phyloP scores from a whole-genome alignment of 1,140 invertebrate species.

The Stenopsyche tienmushanensis region DNA sequence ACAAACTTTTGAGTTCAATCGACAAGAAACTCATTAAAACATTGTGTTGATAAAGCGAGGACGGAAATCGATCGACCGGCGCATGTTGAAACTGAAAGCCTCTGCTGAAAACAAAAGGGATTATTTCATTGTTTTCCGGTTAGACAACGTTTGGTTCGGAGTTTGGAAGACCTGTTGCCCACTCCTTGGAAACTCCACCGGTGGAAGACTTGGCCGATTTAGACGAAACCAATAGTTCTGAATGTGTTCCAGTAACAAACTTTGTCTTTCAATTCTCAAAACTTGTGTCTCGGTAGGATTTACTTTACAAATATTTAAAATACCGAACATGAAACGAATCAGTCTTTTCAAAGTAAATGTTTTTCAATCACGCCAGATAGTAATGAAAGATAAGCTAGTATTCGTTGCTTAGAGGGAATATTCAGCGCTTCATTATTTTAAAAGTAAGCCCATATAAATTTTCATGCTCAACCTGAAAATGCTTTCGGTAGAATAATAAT shows the following conservation, averaged over 20 bases:
- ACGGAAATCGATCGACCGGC: conserved; percentile 21
- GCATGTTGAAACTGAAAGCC: conserved; percentile 6
- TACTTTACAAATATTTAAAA: not conserved
- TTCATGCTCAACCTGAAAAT: not conserved
- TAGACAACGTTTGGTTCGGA: not conserved
- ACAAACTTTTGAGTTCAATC: conserved; percentile 29
- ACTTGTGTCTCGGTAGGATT: not conserved
- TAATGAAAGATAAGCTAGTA: not conserved
- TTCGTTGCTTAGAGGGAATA: not conserved
- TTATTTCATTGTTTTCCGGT: conserved; percentile 31
- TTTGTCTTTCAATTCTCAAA: not conserved
- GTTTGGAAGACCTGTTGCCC: conserved; percentile 23
- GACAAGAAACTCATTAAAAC: conserved; percentile 33
- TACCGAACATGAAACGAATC: not conserved
- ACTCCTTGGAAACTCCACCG: not conserved
- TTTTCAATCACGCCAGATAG: not conserved
- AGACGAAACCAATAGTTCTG: not conserved
- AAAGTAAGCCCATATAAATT: not conserved
- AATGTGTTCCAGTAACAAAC: not conserved
- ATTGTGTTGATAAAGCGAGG: conserved; percentile 16
- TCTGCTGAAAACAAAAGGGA: conserved; percentile 23
- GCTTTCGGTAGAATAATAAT: conserved; percentile 20
- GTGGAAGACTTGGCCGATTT: not conserved
- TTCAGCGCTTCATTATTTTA: not conserved
- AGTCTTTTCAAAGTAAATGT: not conserved